phyloP scores from a whole-genome alignment of 2,113 vertebrate genomes.

The Fulica atra region DNA sequence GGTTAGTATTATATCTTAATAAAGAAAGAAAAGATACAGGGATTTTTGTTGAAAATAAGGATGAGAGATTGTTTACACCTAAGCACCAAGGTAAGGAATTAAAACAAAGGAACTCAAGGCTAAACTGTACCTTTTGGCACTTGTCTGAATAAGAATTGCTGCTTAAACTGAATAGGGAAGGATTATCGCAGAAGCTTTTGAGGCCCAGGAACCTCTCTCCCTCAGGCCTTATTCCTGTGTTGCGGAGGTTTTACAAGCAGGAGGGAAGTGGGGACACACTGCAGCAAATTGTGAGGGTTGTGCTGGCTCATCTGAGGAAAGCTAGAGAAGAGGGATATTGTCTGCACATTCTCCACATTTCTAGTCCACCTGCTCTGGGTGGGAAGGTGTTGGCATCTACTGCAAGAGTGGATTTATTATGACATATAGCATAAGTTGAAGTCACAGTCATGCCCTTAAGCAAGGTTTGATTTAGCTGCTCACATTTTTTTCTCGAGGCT shows the following conservation, averaged over 20 bases:
- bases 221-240: neutral
- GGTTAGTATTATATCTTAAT: neutral
- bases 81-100: neutral
- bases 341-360: neutral
- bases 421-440: neutral
- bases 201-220: neutral
- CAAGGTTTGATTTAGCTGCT: conserved; percentile 7
- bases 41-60: neutral
- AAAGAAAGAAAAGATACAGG: neutral
- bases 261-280: neutral
- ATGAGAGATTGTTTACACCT: neutral
- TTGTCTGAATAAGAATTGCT: neutral
- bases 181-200: neutral
- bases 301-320: neutral
- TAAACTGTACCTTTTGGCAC: neutral
- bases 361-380: neutral
- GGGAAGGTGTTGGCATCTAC: neutral
- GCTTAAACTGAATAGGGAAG: neutral
- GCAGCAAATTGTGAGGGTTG: neutral
- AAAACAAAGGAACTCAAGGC: neutral
- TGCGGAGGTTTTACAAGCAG: neutral
- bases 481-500: neutral
- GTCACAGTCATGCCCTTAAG: neutral
- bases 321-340: neutral
- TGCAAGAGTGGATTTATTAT: neutral